These are phyloP conservation scores for Nomada fucata DNA, from an alignment of 2,888 invertebrate species.

Conservation along the genomic window DNA sequence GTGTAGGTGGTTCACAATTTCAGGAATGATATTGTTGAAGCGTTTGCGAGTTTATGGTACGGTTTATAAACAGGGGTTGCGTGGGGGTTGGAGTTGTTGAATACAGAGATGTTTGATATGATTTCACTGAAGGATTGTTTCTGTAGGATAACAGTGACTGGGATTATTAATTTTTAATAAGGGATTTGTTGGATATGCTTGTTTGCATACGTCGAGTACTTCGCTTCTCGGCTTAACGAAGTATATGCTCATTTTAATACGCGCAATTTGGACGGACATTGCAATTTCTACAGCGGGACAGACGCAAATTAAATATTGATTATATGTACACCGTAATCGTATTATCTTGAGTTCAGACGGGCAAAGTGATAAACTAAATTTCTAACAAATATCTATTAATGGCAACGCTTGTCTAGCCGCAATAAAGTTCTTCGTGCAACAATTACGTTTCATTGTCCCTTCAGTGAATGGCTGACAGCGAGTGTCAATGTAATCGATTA, in stretches of 20 bases:
- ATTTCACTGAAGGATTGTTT: not conserved
- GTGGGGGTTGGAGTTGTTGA: not conserved
- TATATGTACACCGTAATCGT: too few species aligned
- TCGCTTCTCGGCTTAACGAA: too few species aligned
- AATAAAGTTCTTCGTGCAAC: not conserved
- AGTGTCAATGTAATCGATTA: slow-evolving; percentile 7
- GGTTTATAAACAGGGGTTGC: not conserved
- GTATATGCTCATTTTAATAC: too few species aligned
- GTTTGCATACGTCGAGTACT: too few species aligned
- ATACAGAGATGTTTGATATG: not conserved
- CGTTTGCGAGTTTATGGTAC: not conserved
- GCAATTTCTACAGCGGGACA: too few species aligned
- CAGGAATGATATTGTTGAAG: not conserved
- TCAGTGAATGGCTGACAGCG: not conserved
- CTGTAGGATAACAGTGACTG: not conserved
- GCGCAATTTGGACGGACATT: too few species aligned
- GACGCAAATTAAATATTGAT: too few species aligned
- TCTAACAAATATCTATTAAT: not conserved
- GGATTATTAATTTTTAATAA: too few species aligned
- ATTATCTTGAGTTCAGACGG: not conserved
- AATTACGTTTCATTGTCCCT: not conserved
- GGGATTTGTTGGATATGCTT: too few species aligned
- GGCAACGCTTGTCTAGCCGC: not conserved
- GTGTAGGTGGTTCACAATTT: not conserved
- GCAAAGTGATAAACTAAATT: not conserved